Evolutionary conservation across 2,797 vertebrate species (phyloP), one percentile per base, ranked within the genome.

Genomic region (Potorous gilbertii): DNA sequence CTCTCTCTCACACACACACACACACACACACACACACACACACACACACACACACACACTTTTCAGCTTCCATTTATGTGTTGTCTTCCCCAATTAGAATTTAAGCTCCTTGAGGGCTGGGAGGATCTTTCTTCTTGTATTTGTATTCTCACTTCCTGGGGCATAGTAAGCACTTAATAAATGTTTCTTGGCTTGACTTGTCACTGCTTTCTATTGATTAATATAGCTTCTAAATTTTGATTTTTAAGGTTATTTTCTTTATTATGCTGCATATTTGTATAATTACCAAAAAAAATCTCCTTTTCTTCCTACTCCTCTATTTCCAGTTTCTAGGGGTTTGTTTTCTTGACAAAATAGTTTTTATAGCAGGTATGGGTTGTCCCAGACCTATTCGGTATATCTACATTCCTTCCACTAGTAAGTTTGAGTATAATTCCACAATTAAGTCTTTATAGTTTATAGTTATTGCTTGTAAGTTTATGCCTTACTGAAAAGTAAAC

Each of bases 221-320:
- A 34, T 91, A 34, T 94, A 54, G 28, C 24, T 94, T 89, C 56
- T 5, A 95, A 52, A 87, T 90, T 87, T 95, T 92, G 89, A n/a
- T 40, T 57, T 57, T 27, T 81, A 90, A 81, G n/a, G 9, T 18
- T 55, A 94, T 1, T 96, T 1, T 96, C 87, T 90, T 62, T 14
- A 40, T 1, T 92, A 91, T 50, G 55, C 81, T 91, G 0, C 46
- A 81, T 81, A 3, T 59, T 91, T 90, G 90, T 57, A 55, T 46
- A 94, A 13, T 92, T 92, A 18, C 66, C n/a, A 52, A 52, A 52
- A 74, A 28, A 54, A 40, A 31, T 90, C 28, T 28, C 18, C 55
- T 46, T 74, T 29, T 90, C n/a, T n/a, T 92, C 90, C 93, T 74
- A 13, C 34, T 81, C 13, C 59, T 93, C 59, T 90, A 55, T 94